Base-by-base conservation (phyloP, 2,113 vertebrate species). In the Urocynchramus pylzowi region DNA sequence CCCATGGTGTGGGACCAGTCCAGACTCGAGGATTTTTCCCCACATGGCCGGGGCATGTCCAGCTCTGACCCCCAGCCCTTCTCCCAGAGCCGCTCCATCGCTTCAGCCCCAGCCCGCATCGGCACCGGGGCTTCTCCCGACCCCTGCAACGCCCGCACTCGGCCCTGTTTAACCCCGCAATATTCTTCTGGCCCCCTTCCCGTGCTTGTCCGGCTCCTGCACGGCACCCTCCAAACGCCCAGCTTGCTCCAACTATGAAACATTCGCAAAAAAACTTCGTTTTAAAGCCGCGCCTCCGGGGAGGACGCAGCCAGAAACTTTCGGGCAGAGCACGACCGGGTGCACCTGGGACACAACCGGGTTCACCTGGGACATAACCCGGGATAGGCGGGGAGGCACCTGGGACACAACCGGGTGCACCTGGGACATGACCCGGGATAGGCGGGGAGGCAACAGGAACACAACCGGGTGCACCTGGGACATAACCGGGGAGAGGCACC, bases 101-200 rank as follows among this genome's bases (percentile, higher is more conserved):
- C 9, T 0, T 27, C 67, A 30, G 2, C 14, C 47, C 42, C 57
- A 19, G 13, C 49, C 31, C 1, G 4, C 26, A 6, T 16, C 17
- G 9, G 15, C 1, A 9, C 57, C 31, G 11, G 50, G 14, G 9
- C 0, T 11, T 17, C 12, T 7, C 57, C 68, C 27, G 11, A 5
- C 4, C 6, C 50, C 35, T 1, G 1, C 49, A 42, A 6, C 49
- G 8, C 10, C 53, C 5, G 21, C 65, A 10, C 47, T 6, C 0
- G 11, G 26, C 37, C 19, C 9, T 1, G 22, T 28, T 37, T 8
- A 44, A 37, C 50, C 47, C 23, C 35, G 5, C 0, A 0, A 1
- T 1, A 6, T 13, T 0, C 37, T 2, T 0, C 35, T 0, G 27
- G 31, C 10, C 35, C 3, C 30, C n/a, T 49, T 2, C 35, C 7